Evolutionary conservation across 2,113 vertebrate species (phyloP).

Genomic region (Peromyscus maniculatus): DNA sequence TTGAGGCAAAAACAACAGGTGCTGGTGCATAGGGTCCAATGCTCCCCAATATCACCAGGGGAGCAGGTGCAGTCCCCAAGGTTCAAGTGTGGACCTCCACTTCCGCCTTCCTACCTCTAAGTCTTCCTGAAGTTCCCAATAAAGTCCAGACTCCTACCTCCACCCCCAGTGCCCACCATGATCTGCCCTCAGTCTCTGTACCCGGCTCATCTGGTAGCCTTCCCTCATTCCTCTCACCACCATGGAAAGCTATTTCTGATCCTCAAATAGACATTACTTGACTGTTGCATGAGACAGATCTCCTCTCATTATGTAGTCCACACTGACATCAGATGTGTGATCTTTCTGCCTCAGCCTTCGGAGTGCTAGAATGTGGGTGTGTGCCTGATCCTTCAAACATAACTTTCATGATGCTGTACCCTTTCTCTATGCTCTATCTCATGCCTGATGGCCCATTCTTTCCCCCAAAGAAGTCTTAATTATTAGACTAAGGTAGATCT

Average conservation of each 20-base stretch:
- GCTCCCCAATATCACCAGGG: not conserved
- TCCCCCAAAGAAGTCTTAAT: fast-evolving
- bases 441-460: not conserved
- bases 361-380: not conserved
- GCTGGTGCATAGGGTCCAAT: fast-evolving
- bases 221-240: too few species aligned
- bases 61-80: not conserved
- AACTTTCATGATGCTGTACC: fast-evolving
- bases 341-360: not conserved
- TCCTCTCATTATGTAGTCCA: not conserved
- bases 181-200: not conserved
- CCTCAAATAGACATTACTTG: not conserved
- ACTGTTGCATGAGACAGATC: not conserved
- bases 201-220: not conserved
- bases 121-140: not conserved
- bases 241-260: fast-evolving
- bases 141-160: not conserved
- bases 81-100: not conserved
- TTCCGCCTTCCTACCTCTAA: not conserved
- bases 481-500: too few species aligned
- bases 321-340: not conserved
- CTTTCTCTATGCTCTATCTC: not conserved
- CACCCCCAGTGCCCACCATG: too few species aligned
- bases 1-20: not conserved
- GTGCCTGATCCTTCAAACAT: not conserved